Conservation (phyloP, 1,140 invertebrate genomes). For the Oncopodura yosiiana region DNA sequence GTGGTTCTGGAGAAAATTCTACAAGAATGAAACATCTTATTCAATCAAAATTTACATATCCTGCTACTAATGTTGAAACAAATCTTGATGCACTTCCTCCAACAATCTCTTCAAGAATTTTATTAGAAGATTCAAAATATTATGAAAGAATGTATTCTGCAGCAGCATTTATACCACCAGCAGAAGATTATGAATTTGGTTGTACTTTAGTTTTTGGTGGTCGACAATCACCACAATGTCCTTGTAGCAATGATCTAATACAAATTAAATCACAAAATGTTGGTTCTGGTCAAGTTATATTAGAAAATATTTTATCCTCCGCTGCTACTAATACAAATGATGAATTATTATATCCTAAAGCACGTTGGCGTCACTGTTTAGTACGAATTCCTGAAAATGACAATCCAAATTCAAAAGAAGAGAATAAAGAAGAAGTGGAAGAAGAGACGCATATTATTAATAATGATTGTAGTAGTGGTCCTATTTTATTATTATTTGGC, state of each 20-base stretch:
- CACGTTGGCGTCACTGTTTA: too few species aligned
- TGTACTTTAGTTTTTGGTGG: conserved; percentile 29
- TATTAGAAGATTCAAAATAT: conserved; percentile 12
- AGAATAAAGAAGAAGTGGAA: conserved; percentile 4
- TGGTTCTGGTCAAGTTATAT: too few species aligned
- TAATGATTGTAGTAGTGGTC: background rate
- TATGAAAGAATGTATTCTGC: conserved; percentile 20
- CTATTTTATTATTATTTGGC: conserved; percentile 23
- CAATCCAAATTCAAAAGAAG: too few species aligned
- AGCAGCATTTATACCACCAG: conserved; percentile 10
- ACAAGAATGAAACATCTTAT: conserved; percentile 21
- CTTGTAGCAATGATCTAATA: conserved; percentile 26
- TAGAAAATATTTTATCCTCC: background rate
- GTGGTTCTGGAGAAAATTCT: conserved; percentile 24
- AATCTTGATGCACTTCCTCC: too few species aligned
- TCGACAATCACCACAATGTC: conserved; percentile 23
- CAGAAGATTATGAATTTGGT: conserved; percentile 2
- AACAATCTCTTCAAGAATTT: conserved; percentile 8
- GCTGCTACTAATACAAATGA: background rate
- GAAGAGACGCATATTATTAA: conserved; percentile 5
- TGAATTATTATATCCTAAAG: too few species aligned
- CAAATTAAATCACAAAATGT: too few species aligned
- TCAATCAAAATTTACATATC: background rate
- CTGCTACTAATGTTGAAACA: background rate
- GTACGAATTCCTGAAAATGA: too few species aligned